Evolutionary conservation across 2,113 vertebrate genomes (phyloP).

Genomic region (Leiothrix lutea): DNA sequence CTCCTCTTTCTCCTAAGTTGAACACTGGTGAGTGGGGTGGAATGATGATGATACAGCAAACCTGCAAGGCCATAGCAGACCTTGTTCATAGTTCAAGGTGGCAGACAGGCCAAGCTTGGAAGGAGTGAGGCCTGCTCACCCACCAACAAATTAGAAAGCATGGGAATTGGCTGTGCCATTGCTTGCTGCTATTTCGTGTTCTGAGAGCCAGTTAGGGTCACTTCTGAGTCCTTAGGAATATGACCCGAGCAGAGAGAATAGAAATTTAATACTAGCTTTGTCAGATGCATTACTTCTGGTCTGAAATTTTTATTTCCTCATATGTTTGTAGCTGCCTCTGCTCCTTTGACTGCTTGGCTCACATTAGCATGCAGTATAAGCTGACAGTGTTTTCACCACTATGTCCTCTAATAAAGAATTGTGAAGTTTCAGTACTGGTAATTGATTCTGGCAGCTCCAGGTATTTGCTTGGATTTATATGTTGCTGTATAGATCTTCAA

Average conservation of each 20-base stretch:
- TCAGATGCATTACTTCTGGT: background rate
- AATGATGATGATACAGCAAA: background rate
- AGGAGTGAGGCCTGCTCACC: accelerated
- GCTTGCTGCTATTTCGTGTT: background rate
- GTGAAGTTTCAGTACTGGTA: background rate
- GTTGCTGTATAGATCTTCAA: background rate
- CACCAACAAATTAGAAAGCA: background rate
- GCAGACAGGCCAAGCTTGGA: background rate
- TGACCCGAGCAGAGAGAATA: background rate
- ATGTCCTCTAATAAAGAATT: background rate
- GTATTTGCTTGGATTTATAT: background rate
- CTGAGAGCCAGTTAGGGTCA: background rate
- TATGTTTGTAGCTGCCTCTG: background rate
- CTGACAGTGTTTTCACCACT: background rate
- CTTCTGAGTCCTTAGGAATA: background rate
- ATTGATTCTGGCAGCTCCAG: background rate
- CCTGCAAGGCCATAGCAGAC: accelerated
- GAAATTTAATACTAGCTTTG: background rate
- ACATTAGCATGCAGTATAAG: accelerated
- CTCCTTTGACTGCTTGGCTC: background rate
- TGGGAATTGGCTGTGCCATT: background rate
- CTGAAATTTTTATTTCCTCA: background rate
- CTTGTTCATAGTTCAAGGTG: background rate
- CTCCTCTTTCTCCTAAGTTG: background rate
- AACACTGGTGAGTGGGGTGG: background rate